Evolutionary conservation across 1,140 invertebrate species (phyloP).

Genomic region (Tribolium madens): DNA sequence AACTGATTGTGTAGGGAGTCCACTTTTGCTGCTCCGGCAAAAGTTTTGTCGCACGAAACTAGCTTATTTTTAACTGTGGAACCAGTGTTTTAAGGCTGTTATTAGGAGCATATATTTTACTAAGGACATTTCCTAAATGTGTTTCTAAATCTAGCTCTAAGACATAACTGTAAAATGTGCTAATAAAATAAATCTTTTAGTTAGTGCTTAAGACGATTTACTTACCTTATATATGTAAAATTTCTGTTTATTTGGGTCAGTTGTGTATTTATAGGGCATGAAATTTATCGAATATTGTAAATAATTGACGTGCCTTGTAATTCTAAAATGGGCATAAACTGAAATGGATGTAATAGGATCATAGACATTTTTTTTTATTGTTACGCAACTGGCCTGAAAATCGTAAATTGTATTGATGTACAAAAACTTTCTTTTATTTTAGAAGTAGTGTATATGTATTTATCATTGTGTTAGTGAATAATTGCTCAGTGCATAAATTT

Average conservation of each 20-base stretch:
- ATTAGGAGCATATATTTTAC: slow-evolving; percentile 46
- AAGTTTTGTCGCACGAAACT: no score
- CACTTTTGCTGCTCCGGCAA: no score
- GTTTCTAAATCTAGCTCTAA: slow-evolving; percentile 12
- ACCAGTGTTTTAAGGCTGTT: slow-evolving; percentile 52
- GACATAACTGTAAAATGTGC: slow-evolving; percentile 30
- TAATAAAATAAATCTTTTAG: neutral
- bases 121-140: slow-evolving; percentile 25
- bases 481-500: slow-evolving; percentile 19
- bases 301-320: slow-evolving; percentile 20
- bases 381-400: neutral
- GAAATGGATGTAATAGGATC: neutral
- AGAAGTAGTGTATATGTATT: neutral
- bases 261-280: slow-evolving; percentile 13
- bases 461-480: slow-evolving; percentile 1
- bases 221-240: neutral
- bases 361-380: neutral
- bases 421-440: neutral
- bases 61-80: slow-evolving; percentile 41
- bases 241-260: neutral
- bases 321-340: neutral
- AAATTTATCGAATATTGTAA: neutral
- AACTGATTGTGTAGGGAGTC: no score
- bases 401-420: neutral
- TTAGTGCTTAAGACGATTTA: neutral